These are phyloP conservation scores for Rhagoletis pomonella DNA, from an alignment of 1,140 invertebrate species.

Conservation along the genomic window DNA sequence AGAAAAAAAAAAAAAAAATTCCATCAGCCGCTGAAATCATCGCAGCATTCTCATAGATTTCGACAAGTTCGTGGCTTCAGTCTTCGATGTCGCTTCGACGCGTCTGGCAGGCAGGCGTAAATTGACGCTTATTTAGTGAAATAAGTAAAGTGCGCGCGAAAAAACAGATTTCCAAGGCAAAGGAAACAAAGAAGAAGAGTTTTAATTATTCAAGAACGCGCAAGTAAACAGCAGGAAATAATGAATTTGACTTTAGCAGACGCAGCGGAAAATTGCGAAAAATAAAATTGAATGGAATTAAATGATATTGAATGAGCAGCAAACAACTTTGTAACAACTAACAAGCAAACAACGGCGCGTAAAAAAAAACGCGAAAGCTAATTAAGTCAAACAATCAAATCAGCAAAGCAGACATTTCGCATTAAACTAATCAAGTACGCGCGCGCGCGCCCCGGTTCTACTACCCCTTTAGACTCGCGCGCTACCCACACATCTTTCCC, in stretches of 20 bases:
- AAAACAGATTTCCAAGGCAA: background rate
- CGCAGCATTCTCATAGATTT: constrained; percentile 17
- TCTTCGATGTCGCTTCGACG: constrained; percentile 37
- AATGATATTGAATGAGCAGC: too few relatives aligned
- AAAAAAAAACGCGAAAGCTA: background rate
- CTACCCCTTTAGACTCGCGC: background rate
- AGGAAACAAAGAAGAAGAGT: background rate
- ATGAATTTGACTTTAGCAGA: background rate
- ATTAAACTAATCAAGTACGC: background rate
- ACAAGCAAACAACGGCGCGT: background rate
- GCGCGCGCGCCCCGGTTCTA: background rate
- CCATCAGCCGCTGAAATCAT: background rate
- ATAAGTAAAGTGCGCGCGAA: background rate
- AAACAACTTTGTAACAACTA: background rate
- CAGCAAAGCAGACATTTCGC: constrained; percentile 18
- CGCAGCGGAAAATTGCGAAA: background rate
- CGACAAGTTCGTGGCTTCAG: constrained; percentile 48
- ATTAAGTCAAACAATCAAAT: constrained; percentile 26
- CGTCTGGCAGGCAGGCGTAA: constrained; percentile 1
- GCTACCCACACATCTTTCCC: background rate
- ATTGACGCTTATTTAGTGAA: background rate
- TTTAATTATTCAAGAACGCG: background rate
- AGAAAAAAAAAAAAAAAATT: background rate
- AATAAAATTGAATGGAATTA: background rate
- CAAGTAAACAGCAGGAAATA: background rate